These are phyloP conservation scores for Caranx ignobilis DNA, from an alignment of 2,113 vertebrate species.

Conservation along the genomic window DNA sequence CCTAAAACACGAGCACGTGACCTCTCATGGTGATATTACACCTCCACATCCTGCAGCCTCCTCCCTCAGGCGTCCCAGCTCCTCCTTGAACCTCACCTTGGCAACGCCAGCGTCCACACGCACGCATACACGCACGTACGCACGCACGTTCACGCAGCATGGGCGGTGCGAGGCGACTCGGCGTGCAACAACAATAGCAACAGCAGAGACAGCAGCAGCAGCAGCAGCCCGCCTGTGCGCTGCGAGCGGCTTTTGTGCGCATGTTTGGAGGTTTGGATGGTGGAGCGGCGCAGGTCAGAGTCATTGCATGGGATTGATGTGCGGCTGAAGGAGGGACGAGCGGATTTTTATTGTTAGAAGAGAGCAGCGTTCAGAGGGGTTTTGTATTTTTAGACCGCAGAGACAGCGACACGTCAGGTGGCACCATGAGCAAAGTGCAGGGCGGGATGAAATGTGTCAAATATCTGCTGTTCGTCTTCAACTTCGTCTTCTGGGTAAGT, in stretches of 20 bases:
- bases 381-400: constrained; percentile 1
- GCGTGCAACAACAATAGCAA: background rate
- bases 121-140: background rate
- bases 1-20: background rate
- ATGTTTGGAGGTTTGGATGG: constrained; percentile 53
- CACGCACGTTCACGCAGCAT: background rate
- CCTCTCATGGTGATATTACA: background rate
- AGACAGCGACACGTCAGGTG: constrained; percentile 36
- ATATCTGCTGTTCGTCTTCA: constrained; percentile 94
- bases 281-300: constrained; percentile 48
- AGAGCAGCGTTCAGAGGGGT: background rate
- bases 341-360: background rate
- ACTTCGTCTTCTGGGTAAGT: constrained; percentile 96
- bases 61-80: background rate
- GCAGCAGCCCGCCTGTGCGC: background rate
- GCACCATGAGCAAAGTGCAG: constrained; percentile 88
- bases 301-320: constrained; percentile 50
- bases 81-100: constrained; percentile 5
- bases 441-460: constrained; percentile 94
- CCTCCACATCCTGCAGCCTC: background rate
- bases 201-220: background rate
- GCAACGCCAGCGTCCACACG: background rate
- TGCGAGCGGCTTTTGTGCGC: constrained; percentile 49
- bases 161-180: constrained; percentile 50
- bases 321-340: constrained; percentile 16